Evolutionary conservation across 2,113 vertebrate species (phyloP).

Genomic region (Percina caprodes): DNA sequence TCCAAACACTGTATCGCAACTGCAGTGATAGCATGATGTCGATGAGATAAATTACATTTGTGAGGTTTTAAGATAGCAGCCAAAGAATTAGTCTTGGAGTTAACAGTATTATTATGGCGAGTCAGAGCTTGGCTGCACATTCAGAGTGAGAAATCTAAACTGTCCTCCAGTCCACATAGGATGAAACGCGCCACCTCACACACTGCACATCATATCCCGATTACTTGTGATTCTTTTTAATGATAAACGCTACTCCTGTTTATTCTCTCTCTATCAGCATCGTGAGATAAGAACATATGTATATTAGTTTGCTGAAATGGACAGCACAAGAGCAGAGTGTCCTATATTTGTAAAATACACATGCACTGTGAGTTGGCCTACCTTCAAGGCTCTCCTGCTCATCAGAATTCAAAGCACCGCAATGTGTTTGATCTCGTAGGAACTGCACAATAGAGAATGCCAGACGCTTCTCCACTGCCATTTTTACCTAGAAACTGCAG

Average conservation of each 20-base stretch:
- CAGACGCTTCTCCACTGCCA: constrained; percentile 95
- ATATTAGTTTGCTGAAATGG: not conserved
- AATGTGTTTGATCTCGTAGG: constrained; percentile 94
- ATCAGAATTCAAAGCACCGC: constrained; percentile 92
- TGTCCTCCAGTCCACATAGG: not conserved
- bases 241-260: not conserved
- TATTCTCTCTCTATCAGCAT: not conserved
- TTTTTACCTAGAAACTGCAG: constrained; percentile 79
- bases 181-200: not conserved
- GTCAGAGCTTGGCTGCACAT: constrained; percentile 39
- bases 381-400: constrained; percentile 99
- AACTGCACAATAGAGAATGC: constrained; percentile 97
- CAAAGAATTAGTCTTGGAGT: not conserved
- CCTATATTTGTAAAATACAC: not conserved
- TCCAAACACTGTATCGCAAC: constrained; percentile 98
- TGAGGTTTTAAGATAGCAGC: not conserved
- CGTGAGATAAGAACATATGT: not conserved
- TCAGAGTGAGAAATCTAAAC: constrained; percentile 2
- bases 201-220: not conserved
- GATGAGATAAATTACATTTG: too few species aligned
- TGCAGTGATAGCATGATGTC: constrained; percentile 56
- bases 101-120: constrained; percentile 3
- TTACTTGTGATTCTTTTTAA: not conserved
- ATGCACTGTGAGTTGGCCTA: constrained; percentile 62
- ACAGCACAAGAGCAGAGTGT: not conserved